Evolutionary conservation across 2,888 invertebrate genomes (phyloP), one percentile per base, ranked within the genome.

Genomic region (Hyalella azteca): DNA sequence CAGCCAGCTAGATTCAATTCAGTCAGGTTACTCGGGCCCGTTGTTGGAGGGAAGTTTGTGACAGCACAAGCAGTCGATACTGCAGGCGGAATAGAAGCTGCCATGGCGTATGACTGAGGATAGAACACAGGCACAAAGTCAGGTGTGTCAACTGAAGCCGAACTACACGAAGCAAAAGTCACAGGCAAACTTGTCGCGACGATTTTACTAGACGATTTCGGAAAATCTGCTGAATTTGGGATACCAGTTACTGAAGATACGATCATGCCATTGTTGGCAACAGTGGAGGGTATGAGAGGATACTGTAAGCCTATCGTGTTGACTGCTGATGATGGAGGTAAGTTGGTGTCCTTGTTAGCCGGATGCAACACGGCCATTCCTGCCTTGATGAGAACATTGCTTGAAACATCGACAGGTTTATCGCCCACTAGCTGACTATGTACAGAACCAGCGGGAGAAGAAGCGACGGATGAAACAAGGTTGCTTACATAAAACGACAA

Each of bases 401-500:
- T 66, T 11, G 66, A 36, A 29, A 36, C 19, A 19, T 66, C 66
- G 26, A 11, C 29, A 36, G 19, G 5, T 36, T 66, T 32, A 15
- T 66, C 66, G 36, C 66, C 7, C 29, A 66, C 13, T 19, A 36
- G 29, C 19, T 36, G 36, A 2, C 19, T 29, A 19, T 66, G 32
- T 29, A 36, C 19, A 15, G 66, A 66, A 4, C 19, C 66, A 36
- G 32, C 36, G 66, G 22, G 32, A 19, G 5, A 11, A 36, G 15
- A 32, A 36, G 36, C 19, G 7, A 19, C 66, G 19, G 66, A 29
- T 5, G 66, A 66, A 2, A 66, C 66, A 15, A 66, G 66, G 29
- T 66, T 66, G 39, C 66, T 66, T 3, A 66, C 66, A 29, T 36
- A 66, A 19, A 66, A 66, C 7, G 66, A 66, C 5, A 36, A 66